Conservation (phyloP, 1,140 invertebrate genomes). For the Hyles euphorbiae region DNA sequence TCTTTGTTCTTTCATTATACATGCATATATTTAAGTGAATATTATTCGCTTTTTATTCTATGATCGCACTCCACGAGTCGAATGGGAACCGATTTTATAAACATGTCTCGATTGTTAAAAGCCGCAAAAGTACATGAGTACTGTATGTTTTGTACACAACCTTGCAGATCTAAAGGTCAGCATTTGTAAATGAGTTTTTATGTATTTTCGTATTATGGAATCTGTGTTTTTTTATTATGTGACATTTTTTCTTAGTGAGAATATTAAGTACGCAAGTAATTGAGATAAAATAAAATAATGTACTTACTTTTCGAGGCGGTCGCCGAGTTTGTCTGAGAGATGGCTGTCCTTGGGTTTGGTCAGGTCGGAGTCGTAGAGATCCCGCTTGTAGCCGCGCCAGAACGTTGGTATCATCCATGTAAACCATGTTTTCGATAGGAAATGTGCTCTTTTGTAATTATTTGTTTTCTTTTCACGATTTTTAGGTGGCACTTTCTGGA, state of each 20-base stretch:
- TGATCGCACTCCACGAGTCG: too few species aligned
- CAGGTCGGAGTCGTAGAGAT: conserved; percentile 82
- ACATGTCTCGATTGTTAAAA: conserved; percentile 13
- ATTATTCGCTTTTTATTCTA: too few species aligned
- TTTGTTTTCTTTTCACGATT: conserved; percentile 66
- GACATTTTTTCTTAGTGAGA: neutral
- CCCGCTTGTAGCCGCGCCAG: conserved; percentile 80
- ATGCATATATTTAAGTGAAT: too few species aligned
- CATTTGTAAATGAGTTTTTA: neutral
- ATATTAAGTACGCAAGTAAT: too few species aligned
- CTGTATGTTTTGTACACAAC: conserved; percentile 25
- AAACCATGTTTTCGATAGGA: conserved; percentile 65
- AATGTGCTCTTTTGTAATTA: conserved; percentile 60
- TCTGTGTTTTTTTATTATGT: neutral
- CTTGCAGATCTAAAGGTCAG: conserved; percentile 39
- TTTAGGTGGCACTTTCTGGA: conserved; percentile 61
- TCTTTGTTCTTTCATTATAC: too few species aligned
- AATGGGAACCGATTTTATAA: conserved; percentile 10
- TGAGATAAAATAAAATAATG: neutral
- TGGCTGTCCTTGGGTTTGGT: conserved; percentile 80
- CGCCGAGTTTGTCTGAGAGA: conserved; percentile 77
- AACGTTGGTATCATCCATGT: conserved; percentile 82
- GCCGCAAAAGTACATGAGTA: conserved; percentile 1
- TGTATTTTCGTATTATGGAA: neutral
- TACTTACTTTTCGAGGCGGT: conserved; percentile 79